These are phyloP conservation scores for Pimpla rufipes DNA, from an alignment of 2,888 invertebrate species.

Conservation along the genomic window DNA sequence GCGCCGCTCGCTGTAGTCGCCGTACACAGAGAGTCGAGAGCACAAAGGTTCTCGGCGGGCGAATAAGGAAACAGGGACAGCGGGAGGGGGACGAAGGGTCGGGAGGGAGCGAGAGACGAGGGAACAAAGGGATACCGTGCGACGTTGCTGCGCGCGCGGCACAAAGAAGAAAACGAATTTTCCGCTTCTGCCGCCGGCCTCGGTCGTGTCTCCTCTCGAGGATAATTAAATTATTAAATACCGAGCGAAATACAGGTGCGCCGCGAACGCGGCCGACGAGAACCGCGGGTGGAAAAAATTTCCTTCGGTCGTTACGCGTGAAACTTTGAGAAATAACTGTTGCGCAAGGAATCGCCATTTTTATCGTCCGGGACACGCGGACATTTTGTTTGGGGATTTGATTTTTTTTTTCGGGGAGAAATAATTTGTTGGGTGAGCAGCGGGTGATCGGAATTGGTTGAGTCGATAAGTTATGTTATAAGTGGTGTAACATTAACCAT, in stretches of 20 bases:
- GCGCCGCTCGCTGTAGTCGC: not conserved
- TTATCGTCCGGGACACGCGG: no score
- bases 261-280: not conserved
- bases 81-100: constrained; percentile 19
- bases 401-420: no score
- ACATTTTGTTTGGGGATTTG: no score
- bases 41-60: constrained; percentile 38
- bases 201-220: constrained; percentile 22
- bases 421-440: not conserved
- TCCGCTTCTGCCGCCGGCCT: constrained; percentile 7
- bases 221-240: constrained; percentile 51
- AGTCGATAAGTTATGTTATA: no score
- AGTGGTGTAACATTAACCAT: no score
- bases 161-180: constrained; percentile 31
- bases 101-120: constrained; percentile 5
- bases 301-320: not conserved
- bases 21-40: constrained; percentile 1
- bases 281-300: constrained; percentile 10
- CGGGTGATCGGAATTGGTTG: no score
- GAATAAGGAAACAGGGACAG: constrained; percentile 47
- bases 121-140: constrained; percentile 35
- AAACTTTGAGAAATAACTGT: not conserved
- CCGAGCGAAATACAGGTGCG: constrained; percentile 5
- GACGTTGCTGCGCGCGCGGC: not conserved
- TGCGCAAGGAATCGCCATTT: not conserved